phyloP scores from a whole-genome alignment of 2,797 vertebrate species.

The Enteromius unitaeniatus region DNA sequence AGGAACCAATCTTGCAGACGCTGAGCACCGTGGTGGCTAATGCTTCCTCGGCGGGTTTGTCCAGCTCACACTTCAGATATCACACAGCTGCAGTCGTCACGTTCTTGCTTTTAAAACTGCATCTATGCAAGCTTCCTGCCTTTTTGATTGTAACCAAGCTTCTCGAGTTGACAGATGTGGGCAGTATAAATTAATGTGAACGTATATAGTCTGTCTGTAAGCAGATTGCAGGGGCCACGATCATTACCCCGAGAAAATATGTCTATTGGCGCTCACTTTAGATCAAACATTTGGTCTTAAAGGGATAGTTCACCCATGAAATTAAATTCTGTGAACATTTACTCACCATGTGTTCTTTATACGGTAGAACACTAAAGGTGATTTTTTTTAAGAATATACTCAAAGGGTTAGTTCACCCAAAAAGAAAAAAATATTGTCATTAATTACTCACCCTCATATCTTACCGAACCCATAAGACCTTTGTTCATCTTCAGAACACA shows the following conservation, averaged over 20 bases:
- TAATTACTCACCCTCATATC: too few relatives aligned
- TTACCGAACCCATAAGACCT: too few relatives aligned
- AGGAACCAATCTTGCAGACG: conserved; percentile 31
- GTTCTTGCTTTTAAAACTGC: conserved; percentile 25
- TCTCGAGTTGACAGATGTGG: conserved; percentile 22
- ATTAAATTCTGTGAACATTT: conserved; percentile 6
- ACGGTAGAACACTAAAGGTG: background rate
- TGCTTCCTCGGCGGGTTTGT: conserved; percentile 14
- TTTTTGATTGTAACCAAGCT: background rate
- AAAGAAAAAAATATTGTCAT: too few relatives aligned
- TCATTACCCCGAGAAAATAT: conserved; percentile 9
- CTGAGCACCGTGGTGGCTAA: background rate
- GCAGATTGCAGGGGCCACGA: background rate
- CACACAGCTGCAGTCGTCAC: conserved; percentile 21
- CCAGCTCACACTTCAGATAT: conserved; percentile 16
- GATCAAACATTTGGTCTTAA: conserved; percentile 8
- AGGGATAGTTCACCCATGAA: conserved; percentile 4
- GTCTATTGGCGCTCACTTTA: background rate
- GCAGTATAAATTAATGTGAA: conserved; percentile 25
- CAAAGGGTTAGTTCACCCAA: too few relatives aligned
- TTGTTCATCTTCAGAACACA: too few relatives aligned
- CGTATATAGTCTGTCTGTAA: background rate
- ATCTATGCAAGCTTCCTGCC: background rate
- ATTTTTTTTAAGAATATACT: background rate
- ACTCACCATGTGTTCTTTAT: background rate